These are phyloP conservation scores for Mormoops blainvillei DNA, from an alignment of 2,113 vertebrate species.

Conservation along the genomic window DNA sequence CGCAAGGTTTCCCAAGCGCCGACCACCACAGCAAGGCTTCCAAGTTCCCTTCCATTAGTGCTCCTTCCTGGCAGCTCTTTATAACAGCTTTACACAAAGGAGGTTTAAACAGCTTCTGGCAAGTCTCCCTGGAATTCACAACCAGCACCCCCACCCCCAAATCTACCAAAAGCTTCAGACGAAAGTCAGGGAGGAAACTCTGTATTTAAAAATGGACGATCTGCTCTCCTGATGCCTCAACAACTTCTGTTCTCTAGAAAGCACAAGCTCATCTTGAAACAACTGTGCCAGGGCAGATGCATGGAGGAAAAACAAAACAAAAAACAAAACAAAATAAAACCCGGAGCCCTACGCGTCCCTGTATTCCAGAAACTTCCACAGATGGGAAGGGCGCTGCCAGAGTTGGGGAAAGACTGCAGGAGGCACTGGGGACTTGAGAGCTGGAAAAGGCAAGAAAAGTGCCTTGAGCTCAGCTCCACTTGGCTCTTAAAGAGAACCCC, in stretches of 20 bases:
- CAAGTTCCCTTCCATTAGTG: not conserved
- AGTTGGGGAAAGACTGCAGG: not conserved
- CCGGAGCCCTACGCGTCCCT: not conserved
- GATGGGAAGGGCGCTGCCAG: not conserved
- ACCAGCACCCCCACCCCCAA: not conserved
- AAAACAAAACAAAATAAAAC: not conserved
- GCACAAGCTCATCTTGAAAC: not conserved
- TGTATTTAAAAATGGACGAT: not conserved
- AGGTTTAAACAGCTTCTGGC: not conserved
- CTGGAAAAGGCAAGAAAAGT: constrained; percentile 12
- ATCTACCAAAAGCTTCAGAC: not conserved
- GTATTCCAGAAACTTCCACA: constrained; percentile 42
- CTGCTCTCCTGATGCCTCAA: not conserved
- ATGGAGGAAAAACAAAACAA: not conserved
- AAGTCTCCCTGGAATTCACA: constrained; percentile 34
- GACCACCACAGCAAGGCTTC: not conserved
- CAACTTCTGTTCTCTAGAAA: not conserved
- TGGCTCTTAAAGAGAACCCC: constrained; percentile 50
- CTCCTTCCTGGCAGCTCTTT: not conserved
- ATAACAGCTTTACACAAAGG: not conserved
- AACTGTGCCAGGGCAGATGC: not conserved
- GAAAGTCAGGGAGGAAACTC: not conserved
- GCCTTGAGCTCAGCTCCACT: not conserved
- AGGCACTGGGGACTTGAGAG: not conserved
- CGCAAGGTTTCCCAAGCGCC: not conserved